Conservation (phyloP, 2,888 invertebrate species). For the Tinea trinotella region DNA sequence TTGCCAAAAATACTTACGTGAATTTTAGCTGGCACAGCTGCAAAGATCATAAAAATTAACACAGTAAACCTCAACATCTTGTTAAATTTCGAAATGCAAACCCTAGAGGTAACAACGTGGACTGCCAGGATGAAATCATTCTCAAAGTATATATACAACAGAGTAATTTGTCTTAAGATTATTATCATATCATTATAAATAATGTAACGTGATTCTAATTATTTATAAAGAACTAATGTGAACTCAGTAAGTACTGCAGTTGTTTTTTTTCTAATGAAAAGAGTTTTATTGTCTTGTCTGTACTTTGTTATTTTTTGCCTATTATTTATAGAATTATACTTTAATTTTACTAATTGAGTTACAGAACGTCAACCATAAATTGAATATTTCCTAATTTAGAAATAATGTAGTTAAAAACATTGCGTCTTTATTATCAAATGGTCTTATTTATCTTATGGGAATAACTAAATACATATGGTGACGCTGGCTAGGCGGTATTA, state of each 20-base stretch:
- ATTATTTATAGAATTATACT: too few relatives aligned
- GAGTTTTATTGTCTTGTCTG: background rate
- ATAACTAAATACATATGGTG: too few relatives aligned
- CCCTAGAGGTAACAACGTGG: background rate
- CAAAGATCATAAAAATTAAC: background rate
- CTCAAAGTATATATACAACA: slow-evolving; percentile 2
- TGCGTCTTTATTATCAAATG: too few relatives aligned
- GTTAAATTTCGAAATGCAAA: background rate
- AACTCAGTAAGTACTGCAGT: slow-evolving; percentile 3
- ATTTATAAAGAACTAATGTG: slow-evolving; percentile 13
- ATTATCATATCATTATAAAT: slow-evolving; percentile 17
- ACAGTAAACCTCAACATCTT: slow-evolving; percentile 3
- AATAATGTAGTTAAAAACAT: too few relatives aligned
- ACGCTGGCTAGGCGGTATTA: too few relatives aligned
- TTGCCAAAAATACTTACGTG: too few relatives aligned
- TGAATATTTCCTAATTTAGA: too few relatives aligned
- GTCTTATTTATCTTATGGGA: too few relatives aligned
- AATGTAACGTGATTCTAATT: slow-evolving; percentile 16
- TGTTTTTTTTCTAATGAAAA: background rate
- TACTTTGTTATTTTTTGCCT: too few relatives aligned
- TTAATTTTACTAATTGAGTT: too few relatives aligned
- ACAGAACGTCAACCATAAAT: too few relatives aligned
- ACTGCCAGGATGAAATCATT: slow-evolving; percentile 15
- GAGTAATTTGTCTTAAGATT: slow-evolving; percentile 13
- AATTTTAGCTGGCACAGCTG: background rate